Evolutionary conservation across 2,113 vertebrate genomes (phyloP).

Genomic region (Pseudorectes ferrugineus): DNA sequence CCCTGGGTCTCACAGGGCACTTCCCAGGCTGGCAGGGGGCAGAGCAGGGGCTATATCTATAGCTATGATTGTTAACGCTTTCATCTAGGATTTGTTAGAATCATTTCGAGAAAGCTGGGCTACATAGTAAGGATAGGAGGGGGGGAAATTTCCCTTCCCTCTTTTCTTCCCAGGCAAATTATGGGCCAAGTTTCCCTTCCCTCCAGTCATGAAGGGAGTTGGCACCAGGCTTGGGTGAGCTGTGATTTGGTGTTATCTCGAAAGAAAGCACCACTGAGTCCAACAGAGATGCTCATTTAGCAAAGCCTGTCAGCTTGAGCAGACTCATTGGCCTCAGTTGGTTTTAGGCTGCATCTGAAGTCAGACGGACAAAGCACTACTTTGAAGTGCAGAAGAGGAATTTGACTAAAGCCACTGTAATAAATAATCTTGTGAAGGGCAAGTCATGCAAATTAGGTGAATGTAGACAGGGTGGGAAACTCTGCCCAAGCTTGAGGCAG

Average conservation of each 20-base stretch:
- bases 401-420: neutral
- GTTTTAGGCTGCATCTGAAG: neutral
- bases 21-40: neutral
- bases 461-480: neutral
- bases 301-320: neutral
- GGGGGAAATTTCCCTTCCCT: neutral
- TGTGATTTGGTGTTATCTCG: neutral
- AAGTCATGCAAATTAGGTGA: neutral
- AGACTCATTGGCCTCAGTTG: neutral
- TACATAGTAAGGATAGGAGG: neutral
- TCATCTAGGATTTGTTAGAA: neutral
- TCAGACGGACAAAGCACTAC: neutral
- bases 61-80: neutral
- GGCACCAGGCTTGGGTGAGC: neutral
- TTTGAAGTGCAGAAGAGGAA: neutral
- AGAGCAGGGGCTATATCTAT: neutral
- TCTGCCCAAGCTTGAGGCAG: neutral
- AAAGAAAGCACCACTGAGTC: neutral
- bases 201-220: neutral
- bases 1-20: neutral
- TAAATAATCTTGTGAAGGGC: neutral
- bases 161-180: neutral
- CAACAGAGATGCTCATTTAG: neutral
- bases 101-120: neutral
- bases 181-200: neutral